Evolutionary conservation across 2,113 vertebrate genomes (phyloP).

Genomic region (Chaenocephalus aceratus): DNA sequence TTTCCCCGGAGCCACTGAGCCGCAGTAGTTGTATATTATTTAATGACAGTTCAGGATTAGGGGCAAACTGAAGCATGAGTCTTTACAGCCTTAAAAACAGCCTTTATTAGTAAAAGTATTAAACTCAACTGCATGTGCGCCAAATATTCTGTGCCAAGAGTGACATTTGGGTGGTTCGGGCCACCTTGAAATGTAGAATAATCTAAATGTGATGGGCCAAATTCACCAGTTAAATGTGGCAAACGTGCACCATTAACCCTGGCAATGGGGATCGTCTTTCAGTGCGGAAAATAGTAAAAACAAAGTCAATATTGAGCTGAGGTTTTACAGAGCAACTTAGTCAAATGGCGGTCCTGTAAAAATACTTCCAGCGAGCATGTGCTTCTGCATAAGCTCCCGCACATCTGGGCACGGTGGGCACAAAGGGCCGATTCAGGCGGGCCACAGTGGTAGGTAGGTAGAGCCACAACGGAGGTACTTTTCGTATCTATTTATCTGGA

Average conservation of each 20-base stretch:
- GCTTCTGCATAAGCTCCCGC: constrained; percentile 55
- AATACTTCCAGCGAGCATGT: constrained; percentile 66
- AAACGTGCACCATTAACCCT: constrained; percentile 38
- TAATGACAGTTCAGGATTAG: constrained; percentile 29
- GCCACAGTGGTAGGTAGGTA: constrained; percentile 74
- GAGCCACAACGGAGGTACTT: constrained; percentile 70
- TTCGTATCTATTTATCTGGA: constrained; percentile 73
- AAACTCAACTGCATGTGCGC: constrained; percentile 14
- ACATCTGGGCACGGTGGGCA: constrained; percentile 78
- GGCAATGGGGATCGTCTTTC: constrained; percentile 64
- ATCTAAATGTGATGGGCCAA: constrained; percentile 1
- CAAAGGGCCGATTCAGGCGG: constrained; percentile 84
- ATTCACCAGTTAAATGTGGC: constrained; percentile 36
- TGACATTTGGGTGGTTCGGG: constrained; percentile 43
- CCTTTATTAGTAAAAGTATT: constrained; percentile 9
- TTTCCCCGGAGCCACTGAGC: constrained; percentile 26
- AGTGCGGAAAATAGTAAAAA: constrained; percentile 74
- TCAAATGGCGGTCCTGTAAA: constrained; percentile 70
- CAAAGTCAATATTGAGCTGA: constrained; percentile 75
- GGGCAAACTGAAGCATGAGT: constrained; percentile 13
- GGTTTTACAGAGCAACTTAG: constrained; percentile 70
- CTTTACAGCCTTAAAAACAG: constrained; percentile 22
- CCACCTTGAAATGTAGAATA: constrained; percentile 27
- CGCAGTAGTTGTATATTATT: constrained; percentile 37
- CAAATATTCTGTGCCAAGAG: constrained; percentile 13